Evolutionary conservation across 2,888 invertebrate genomes (phyloP).

Genomic region (Morpho deidamia): DNA sequence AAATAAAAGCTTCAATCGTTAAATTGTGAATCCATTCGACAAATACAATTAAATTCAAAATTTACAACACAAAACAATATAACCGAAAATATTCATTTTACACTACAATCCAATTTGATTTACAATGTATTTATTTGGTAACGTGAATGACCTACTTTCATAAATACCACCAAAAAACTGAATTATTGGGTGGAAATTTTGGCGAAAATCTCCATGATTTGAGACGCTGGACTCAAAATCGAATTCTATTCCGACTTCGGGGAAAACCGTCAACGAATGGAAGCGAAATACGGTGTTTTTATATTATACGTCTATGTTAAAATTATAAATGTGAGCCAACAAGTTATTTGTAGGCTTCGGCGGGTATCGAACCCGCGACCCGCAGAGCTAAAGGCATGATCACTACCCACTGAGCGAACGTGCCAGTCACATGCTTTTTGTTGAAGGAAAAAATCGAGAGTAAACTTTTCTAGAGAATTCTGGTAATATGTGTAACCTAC

Average conservation of each 20-base stretch:
- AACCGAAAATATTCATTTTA: conserved; percentile 3
- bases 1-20: no score
- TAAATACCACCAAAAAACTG: conserved; percentile 3
- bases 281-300: neutral
- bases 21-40: no score
- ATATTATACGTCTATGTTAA: no score
- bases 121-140: conserved; percentile 4
- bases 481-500: no score
- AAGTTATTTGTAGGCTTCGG: no score
- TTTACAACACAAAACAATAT: neutral
- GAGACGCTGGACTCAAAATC: conserved; percentile 6
- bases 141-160: conserved; percentile 4
- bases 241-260: conserved; percentile 6
- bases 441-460: no score
- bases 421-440: no score
- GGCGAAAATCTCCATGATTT: conserved; percentile 9
- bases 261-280: neutral
- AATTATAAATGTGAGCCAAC: no score
- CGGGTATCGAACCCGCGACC: no score
- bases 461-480: no score
- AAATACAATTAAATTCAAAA: neutral
- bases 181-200: conserved; percentile 4
- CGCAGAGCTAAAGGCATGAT: no score
- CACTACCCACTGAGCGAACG: no score
- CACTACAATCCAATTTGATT: conserved; percentile 1